Evolutionary conservation across 2,888 invertebrate species (phyloP), one percentile per base, ranked within the genome.

Genomic region (Conchocele bisecta): DNA sequence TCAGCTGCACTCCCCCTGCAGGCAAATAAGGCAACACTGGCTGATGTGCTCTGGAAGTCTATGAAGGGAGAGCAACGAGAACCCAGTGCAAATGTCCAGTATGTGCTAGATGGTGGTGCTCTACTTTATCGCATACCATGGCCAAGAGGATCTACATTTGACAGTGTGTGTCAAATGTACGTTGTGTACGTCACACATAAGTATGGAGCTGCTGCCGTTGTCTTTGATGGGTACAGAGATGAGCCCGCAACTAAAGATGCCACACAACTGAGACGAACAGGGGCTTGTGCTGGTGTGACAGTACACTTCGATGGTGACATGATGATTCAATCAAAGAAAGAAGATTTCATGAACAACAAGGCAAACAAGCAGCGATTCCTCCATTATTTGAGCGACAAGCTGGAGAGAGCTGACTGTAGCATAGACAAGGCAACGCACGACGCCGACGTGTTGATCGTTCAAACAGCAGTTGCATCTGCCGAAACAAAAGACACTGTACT

Each of bases 281-380:
- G 68, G 29, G 75, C 77, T 39, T 17, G 64, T 6, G 48, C n/a
- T 13, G 57, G 68, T 0, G 44, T 72, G 13, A 63, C 56, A 20
- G 65, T 83, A 3, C 26, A 28, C 7, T 83, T 85, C 42, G 54
- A 53, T 15, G 65, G 26, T n/a, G 46, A 59, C 41, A 83, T 77
- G 35, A 28, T 59, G 11, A 64, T 79, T 28, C 64, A 44, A 24
- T 29, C 48, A 11, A 83, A 78, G 51, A 85, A 82, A 48, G 82
- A 83, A 6, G 5, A 51, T 2, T 82, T 86, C 59, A 53, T 85
- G 3, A 50, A 66, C 13, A 84, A 84, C 56, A 29, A 17, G 7
- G 56, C 59, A 41, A 85, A 85, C 75, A 85, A 84, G 46, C 79
- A 83, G 37, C 39, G 37, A 6, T 83, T 85, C 46, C 76, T 83